Percentiles rank a stretch among this genome's conserved stretches.
phyloP scores from a whole-genome alignment of 2,113 vertebrate species.

The Anarhynchus alexandrinus region DNA sequence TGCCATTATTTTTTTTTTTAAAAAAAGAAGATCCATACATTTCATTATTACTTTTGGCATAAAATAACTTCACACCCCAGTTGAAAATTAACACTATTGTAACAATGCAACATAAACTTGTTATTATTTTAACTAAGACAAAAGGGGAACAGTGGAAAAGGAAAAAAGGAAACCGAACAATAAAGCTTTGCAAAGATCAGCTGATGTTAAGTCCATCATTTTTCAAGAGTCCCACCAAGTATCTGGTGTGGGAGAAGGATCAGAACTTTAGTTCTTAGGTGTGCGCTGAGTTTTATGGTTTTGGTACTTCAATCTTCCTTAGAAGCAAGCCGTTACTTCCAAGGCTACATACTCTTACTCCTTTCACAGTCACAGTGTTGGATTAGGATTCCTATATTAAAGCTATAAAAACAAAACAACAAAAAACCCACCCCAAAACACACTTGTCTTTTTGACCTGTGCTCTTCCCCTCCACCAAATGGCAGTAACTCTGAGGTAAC shows the following conservation, averaged over 20 bases:
- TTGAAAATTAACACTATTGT: background rate
- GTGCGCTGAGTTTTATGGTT: background rate
- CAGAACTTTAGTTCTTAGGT: background rate
- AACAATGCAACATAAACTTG: background rate
- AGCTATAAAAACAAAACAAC: background rate
- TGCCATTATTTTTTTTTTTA: background rate
- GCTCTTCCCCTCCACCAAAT: background rate
- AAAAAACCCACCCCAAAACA: background rate
- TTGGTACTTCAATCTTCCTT: background rate
- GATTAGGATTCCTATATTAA: background rate
- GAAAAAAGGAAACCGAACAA: background rate
- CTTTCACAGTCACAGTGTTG: background rate
- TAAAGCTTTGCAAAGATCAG: background rate
- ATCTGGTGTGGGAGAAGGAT: background rate
- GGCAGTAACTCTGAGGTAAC: background rate
- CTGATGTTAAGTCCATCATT: background rate
- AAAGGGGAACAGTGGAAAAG: background rate
- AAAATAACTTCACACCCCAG: background rate
- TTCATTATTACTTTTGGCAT: background rate
- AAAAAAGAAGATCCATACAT: background rate
- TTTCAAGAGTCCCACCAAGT: background rate
- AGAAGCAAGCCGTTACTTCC: background rate
- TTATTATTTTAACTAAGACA: background rate
- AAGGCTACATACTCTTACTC: background rate
- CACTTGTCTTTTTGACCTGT: background rate